Conservation (phyloP, 2,888 invertebrate species). For the Brachylomia viminalis region DNA sequence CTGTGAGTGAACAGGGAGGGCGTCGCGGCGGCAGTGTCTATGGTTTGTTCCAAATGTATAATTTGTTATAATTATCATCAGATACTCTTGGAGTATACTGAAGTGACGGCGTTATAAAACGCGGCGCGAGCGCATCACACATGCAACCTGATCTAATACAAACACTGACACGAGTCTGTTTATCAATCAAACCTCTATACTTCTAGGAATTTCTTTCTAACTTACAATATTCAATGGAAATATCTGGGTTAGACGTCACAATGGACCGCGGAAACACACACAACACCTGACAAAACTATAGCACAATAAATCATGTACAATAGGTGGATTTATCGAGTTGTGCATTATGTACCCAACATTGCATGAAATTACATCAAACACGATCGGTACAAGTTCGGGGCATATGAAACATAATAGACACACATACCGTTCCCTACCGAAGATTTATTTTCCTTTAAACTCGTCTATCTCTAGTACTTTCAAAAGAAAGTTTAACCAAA, state of each 20-base stretch:
- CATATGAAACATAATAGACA: background rate
- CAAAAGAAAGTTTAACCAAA: background rate
- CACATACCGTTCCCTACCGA: background rate
- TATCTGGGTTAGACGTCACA: slow-evolving; percentile 50
- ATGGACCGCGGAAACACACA: slow-evolving; percentile 43
- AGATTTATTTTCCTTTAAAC: background rate
- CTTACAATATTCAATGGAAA: slow-evolving; percentile 55
- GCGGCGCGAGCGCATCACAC: background rate
- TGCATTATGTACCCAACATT: background rate
- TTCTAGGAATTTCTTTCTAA: slow-evolving; percentile 51
- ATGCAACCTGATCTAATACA: slow-evolving; percentile 29
- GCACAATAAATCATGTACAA: slow-evolving; percentile 30
- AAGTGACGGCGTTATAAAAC: background rate
- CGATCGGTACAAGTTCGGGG: background rate
- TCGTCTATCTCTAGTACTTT: background rate
- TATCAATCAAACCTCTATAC: slow-evolving; percentile 49
- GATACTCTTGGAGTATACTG: background rate
- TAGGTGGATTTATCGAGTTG: background rate
- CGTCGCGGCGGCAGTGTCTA: background rate
- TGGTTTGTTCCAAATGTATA: background rate
- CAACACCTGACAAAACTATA: slow-evolving; percentile 55
- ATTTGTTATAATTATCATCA: background rate
- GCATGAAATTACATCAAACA: background rate
- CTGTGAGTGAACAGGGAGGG: too few species aligned
- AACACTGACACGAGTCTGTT: slow-evolving; percentile 50